Evolutionary conservation across 1,140 invertebrate species (phyloP).

Genomic region (Hydropsyche tenuis): DNA sequence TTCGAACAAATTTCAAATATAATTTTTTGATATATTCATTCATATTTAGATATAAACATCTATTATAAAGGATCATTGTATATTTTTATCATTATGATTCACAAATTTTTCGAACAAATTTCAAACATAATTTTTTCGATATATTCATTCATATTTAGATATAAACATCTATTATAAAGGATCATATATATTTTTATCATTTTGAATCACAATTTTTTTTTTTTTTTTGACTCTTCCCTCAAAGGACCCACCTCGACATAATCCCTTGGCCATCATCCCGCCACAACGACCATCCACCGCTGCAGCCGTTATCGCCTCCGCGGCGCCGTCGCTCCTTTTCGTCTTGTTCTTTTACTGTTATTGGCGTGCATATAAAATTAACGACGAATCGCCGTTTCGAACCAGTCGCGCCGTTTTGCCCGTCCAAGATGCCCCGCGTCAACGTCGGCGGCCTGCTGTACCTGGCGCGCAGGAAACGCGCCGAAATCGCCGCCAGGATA

Average conservation of each 20-base stretch:
- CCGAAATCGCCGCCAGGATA: background rate
- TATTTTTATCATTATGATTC: no score
- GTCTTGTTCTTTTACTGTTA: constrained; percentile 15
- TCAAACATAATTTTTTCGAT: no score
- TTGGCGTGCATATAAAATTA: constrained; percentile 20
- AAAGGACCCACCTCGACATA: background rate
- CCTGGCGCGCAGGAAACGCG: background rate
- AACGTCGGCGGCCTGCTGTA: background rate
- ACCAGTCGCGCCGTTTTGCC: constrained; percentile 14
- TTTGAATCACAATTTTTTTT: background rate
- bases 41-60: no score
- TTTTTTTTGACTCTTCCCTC: background rate
- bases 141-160: no score
- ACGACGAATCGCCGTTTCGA: constrained; percentile 8
- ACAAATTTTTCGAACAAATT: no score
- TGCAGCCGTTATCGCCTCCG: no score
- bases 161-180: no score
- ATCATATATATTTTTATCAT: background rate
- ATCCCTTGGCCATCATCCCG: no score
- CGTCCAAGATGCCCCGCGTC: constrained; percentile 10
- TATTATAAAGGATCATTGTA: no score
- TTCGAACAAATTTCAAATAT: no score
- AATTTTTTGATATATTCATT: no score
- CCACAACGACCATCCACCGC: background rate
- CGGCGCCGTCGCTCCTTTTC: background rate